phyloP scores from a whole-genome alignment of 2,113 vertebrate genomes.

The Daboia siamensis region DNA sequence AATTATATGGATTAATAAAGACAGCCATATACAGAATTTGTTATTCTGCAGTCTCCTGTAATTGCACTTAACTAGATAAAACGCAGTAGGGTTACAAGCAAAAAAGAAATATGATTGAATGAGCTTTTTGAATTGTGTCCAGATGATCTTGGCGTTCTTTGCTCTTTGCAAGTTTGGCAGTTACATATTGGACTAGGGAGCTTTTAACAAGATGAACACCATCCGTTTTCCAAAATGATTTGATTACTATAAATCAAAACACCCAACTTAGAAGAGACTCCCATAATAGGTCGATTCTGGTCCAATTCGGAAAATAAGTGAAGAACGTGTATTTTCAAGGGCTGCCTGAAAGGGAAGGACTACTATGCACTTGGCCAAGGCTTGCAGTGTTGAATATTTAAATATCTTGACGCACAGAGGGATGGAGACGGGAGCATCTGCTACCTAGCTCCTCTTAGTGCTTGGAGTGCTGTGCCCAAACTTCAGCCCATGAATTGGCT shows the following conservation, averaged over 20 bases:
- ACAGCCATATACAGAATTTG: neutral
- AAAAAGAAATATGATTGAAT: fast-evolving
- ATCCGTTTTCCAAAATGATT: neutral
- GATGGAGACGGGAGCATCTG: neutral
- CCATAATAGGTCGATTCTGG: neutral
- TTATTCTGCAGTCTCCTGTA: neutral
- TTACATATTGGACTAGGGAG: neutral
- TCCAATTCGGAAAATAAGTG: neutral
- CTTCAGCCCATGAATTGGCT: constrained; percentile 23
- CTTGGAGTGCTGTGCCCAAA: constrained; percentile 24
- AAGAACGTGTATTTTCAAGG: neutral
- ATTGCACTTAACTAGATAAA: neutral
- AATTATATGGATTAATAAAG: fast-evolving
- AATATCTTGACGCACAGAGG: neutral
- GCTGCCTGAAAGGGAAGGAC: neutral
- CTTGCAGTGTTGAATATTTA: neutral
- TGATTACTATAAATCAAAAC: neutral
- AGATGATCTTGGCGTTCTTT: fast-evolving
- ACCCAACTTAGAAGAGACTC: neutral
- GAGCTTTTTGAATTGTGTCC: fast-evolving
- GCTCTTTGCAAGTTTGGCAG: neutral
- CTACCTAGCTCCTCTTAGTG: neutral
- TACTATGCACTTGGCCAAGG: neutral
- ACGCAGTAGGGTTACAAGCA: neutral
- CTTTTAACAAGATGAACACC: neutral